Evolutionary conservation across 2,113 vertebrate species (phyloP).

Genomic region (Festucalex cinctus): DNA sequence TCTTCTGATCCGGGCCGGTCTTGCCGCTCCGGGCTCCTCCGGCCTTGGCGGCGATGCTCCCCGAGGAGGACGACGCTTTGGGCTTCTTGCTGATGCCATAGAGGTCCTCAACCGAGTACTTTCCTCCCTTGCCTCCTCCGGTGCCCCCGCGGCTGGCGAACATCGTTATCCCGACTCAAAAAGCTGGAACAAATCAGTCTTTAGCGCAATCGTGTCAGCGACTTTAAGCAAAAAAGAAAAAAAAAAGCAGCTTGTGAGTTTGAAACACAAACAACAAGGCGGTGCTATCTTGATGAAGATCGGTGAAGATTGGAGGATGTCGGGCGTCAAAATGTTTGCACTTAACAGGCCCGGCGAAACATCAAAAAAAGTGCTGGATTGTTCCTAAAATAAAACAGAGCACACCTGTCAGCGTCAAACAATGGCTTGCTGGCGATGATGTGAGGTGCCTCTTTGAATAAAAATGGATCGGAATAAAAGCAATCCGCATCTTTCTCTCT

Average conservation of each 20-base stretch:
- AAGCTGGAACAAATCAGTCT: conserved; percentile 20
- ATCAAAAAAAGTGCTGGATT: conserved; percentile 49
- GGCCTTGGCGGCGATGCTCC: conserved; percentile 46
- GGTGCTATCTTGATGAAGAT: conserved; percentile 57
- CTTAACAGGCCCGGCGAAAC: conserved; percentile 42
- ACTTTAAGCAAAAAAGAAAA: conserved; percentile 16
- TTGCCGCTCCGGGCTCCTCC: conserved; percentile 40
- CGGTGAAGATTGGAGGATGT: conserved; percentile 45
- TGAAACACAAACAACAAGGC: conserved; percentile 48
- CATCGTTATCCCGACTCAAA: conserved; percentile 52
- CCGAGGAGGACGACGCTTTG: conserved; percentile 63
- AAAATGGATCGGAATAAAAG: conserved; percentile 36
- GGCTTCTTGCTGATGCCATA: conserved; percentile 79
- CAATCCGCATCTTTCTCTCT: conserved; percentile 60
- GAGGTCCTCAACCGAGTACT: conserved; percentile 79
- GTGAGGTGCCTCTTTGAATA: conserved; percentile 53
- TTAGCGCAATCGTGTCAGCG: conserved; percentile 27
- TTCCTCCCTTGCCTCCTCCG: conserved; percentile 71
- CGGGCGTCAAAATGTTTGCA: conserved; percentile 48
- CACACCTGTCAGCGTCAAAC: conserved; percentile 44
- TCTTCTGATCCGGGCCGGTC: conserved; percentile 45
- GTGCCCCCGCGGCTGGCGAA: conserved; percentile 68
- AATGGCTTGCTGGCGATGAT: conserved; percentile 48
- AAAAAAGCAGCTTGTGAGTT: conserved; percentile 23
- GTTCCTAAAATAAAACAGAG: conserved; percentile 54